Evolutionary conservation across 2,113 vertebrate species (phyloP), one percentile per base, ranked within the genome.

Genomic region (Alces alces): DNA sequence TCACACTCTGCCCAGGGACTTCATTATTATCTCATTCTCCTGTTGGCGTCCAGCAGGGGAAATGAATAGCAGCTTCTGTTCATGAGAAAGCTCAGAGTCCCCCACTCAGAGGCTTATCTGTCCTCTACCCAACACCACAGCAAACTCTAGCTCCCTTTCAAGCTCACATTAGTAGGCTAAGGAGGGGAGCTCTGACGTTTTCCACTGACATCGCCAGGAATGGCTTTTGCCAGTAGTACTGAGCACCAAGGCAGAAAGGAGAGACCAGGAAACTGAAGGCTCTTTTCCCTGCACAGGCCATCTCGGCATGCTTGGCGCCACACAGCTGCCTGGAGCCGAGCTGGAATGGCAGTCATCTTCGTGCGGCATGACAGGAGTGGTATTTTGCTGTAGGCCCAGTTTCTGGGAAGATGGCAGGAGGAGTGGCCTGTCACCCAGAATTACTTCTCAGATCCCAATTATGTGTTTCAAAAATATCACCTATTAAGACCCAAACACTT

Each of bases 381-480:
- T 88, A 91, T 39, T 79, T 55, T 92, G 30, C 92, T 50, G 79
- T 33, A 96, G 94, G 93, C 95, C 86, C 52, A 84, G 95, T 92
- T 92, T 85, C 95, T 92, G 93, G 88, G 84, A 1, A 10, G 92
- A 92, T 60, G 97, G 97, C 93, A 89, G 97, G 98, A 97, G 98
- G 98, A 98, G 98, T 98, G 95, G 97, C 97, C 92, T 99, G 98
- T 99, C 99, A 99, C 98, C 98, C 97, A 97, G 98, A 99, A 99
- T 99, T 98, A 98, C 98, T 98, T 98, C 98, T 98, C 98, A 98
- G 97, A 98, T 98, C 98, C 97, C 99, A 99, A 98, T 99, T 99
- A 98, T 10, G 96, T 98, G 98, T 98, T 97, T 99, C 99, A 99
- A 98, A 98, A 99, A 98, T 86, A 98, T 98, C 98, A 91, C 94